Evolutionary conservation across 2,113 vertebrate species (phyloP).

Genomic region (Melanocharis versteri): DNA sequence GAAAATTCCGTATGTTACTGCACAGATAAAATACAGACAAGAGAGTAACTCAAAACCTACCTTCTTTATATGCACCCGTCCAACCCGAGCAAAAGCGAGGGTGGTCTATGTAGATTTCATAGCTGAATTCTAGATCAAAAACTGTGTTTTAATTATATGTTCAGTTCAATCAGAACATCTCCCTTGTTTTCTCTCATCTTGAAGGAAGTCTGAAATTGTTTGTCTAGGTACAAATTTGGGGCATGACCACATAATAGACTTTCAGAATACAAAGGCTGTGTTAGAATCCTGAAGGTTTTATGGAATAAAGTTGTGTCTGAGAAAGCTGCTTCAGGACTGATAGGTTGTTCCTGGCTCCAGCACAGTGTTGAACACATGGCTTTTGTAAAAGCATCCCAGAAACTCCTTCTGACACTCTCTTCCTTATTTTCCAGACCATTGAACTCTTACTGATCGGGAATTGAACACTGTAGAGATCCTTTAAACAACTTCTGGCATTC

Average conservation of each 20-base stretch:
- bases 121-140: neutral
- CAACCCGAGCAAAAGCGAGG: neutral
- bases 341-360: neutral
- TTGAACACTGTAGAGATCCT: constrained; percentile 1
- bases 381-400: constrained; percentile 7
- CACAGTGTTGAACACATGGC: neutral
- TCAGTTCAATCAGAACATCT: neutral
- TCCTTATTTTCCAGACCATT: constrained; percentile 53
- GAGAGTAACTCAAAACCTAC: neutral
- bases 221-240: neutral
- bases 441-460: constrained; percentile 9
- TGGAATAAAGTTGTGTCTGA: neutral
- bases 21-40: neutral
- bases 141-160: neutral
- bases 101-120: neutral
- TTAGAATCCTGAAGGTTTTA: neutral
- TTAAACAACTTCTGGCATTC: constrained; percentile 22
- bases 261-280: neutral
- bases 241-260: neutral
- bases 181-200: neutral
- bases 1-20: neutral
- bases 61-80: neutral
- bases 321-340: neutral
- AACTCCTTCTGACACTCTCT: constrained; percentile 21
- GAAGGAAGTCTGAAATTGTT: neutral